Evolutionary conservation across 2,113 vertebrate species (phyloP).

Genomic region (Phyllostomus discolor): DNA sequence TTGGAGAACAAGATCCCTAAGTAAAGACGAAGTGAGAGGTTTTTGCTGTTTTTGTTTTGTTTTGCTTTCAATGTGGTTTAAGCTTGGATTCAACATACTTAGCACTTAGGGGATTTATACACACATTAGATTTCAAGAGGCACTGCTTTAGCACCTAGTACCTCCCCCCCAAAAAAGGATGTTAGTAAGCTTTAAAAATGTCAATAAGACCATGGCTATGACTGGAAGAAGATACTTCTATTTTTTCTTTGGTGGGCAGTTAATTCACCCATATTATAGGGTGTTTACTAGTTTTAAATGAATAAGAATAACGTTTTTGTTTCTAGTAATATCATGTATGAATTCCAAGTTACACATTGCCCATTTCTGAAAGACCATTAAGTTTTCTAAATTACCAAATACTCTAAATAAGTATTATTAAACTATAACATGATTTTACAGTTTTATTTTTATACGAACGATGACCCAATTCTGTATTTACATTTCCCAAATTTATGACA

Average conservation of each 20-base stretch:
- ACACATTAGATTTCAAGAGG: conserved; percentile 14
- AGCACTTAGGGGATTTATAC: neutral
- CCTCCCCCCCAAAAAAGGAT: neutral
- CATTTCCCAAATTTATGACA: neutral
- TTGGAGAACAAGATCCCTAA: neutral
- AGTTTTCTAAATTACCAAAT: neutral
- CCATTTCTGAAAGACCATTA: neutral
- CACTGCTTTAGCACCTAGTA: neutral
- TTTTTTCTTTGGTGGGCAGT: neutral
- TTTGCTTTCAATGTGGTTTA: neutral
- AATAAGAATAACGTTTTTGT: neutral
- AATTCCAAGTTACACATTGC: neutral
- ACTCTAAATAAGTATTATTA: neutral
- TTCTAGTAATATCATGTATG: neutral
- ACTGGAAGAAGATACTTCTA: neutral
- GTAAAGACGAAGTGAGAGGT: neutral
- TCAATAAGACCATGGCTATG: neutral
- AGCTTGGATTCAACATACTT: neutral
- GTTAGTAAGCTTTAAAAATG: neutral
- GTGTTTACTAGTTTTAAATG: neutral
- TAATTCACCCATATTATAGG: neutral
- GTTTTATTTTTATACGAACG: neutral
- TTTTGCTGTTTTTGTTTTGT: neutral
- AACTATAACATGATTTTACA: neutral
- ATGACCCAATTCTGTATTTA: neutral